Base-by-base conservation (phyloP, 2,888 invertebrate genomes). In the Eristalinus sepulchralis region DNA sequence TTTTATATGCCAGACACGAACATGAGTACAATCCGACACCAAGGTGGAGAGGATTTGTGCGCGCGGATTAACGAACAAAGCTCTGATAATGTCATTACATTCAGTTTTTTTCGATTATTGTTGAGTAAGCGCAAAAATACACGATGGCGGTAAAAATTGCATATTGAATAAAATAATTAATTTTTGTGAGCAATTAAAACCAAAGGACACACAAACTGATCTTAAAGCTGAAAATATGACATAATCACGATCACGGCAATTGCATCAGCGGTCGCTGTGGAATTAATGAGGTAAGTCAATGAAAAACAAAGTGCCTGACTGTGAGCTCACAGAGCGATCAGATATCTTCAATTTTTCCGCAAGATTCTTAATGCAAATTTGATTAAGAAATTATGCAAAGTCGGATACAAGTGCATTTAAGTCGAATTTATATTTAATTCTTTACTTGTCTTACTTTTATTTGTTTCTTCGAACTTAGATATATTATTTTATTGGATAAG, bases 11-110 rank as follows among this genome's bases (percentile, higher is more conserved):
- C 9, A 77, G 82, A 60, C 82, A 82, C 68, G 81, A 81, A 71
- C 55, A 55, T 60, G 66, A 67, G 75, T 71, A 76, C 81, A 68
- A 77, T 72, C 31, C 39, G 67, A 13, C 11, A 57, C 24, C 60
- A 60, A 70, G 60, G 47, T 33, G 64, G 75, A 66, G 83, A 71
- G 86, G 71, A 78, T 60, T 70, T 78, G 59, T 67, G 64, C 60
- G 66, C 73, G 70, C 83, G 83, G 79, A 86, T 75, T 86, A 86
- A 57, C 70, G 70, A 86, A 83, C 68, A 70, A 39, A 79, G 62
- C 70, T 79, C 62, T 79, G 83, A 86, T 86, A 86, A 86, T 86
- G 86, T 83, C 83, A 86, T 86, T 86, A 71, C 66, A 75, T 71
- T 72, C 77, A 27, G n/a, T 27, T 27, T 66, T 60, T 34, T 67